Evolutionary conservation across 2,113 vertebrate species (phyloP).

Genomic region (Xenotilapia flavipinnis): DNA sequence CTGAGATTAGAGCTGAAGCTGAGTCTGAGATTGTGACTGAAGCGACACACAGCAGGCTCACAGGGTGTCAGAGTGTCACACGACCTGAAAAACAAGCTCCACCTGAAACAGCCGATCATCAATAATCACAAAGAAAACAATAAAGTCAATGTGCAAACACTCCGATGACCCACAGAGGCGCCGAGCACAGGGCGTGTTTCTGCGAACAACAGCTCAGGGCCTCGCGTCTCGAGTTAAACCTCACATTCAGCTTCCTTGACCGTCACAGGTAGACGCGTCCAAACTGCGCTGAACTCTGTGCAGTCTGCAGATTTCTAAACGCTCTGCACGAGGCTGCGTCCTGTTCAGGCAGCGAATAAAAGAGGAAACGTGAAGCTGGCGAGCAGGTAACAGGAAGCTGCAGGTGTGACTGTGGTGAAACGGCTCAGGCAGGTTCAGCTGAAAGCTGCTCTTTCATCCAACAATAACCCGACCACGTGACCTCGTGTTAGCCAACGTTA

Average conservation of each 20-base stretch:
- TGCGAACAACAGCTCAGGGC: background rate
- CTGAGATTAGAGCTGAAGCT: background rate
- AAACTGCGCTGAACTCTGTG: accelerated
- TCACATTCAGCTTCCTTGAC: background rate
- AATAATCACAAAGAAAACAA: background rate
- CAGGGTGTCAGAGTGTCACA: background rate
- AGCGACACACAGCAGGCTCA: background rate
- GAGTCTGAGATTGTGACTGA: background rate
- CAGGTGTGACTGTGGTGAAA: background rate
- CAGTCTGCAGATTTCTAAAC: background rate
- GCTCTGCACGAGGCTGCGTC: background rate
- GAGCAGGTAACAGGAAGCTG: background rate
- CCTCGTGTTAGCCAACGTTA: background rate
- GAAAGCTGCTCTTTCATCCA: background rate
- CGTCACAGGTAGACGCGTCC: background rate
- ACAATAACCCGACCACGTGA: background rate
- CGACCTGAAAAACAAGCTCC: background rate
- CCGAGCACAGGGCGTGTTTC: background rate
- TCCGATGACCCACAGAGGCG: background rate
- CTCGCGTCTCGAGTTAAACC: background rate
- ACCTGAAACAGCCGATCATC: background rate
- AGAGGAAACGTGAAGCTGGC: background rate
- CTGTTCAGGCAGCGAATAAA: background rate
- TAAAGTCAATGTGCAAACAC: background rate
- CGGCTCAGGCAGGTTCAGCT: background rate